Evolutionary conservation across 2,888 invertebrate species (phyloP), one percentile per base, ranked within the genome.

Genomic region (Onchidella celtica): DNA sequence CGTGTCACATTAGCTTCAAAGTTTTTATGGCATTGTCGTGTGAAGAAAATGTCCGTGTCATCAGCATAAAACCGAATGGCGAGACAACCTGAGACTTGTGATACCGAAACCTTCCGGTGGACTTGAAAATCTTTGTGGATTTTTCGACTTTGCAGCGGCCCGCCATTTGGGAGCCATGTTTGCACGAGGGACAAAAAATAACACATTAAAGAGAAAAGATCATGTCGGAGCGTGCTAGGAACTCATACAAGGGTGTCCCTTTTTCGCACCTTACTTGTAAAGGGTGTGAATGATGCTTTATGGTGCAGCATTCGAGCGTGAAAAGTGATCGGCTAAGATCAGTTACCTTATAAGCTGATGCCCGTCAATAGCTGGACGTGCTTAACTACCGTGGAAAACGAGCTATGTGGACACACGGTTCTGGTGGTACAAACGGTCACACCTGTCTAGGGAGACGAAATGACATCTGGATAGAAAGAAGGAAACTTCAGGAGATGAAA

Each of bases 161-260:
- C 72, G 57, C 55, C 72, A 72, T 72, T 72, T 72, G 72, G n/a
- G 32, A n/a, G 21, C 72, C 3, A 2, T 72, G 72, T 72, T 55
- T 72, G 24, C 57, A 34, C 57, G 9, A 6, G n/a, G n/a, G 57
- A 1, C 55, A 32, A 55, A 72, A 72, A 72, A 34, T 57, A 34
- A 34, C 72, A 72, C 55, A 72, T 72, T 72, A 72, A 72, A 72
- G 32, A 34, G 9, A 57, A 57, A 57, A 72, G 72, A 72, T 72
- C 72, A 72, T 69, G 29, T 55, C 72, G 57, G 72, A 57, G 32
- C 72, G 72, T 72, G 72, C 57, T 57, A 14, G 47, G 32, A 57
- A 4, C 72, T 57, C 29, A 29, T n/a, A 11, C 34, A 32, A 57
- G 32, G n/a, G 6, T 34, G 57, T 11, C 34, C 72, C 17, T 32